These are phyloP conservation scores for Taeniopygia guttata DNA, from an alignment of 2,797 vertebrate genomes.

Conservation along the genomic window DNA sequence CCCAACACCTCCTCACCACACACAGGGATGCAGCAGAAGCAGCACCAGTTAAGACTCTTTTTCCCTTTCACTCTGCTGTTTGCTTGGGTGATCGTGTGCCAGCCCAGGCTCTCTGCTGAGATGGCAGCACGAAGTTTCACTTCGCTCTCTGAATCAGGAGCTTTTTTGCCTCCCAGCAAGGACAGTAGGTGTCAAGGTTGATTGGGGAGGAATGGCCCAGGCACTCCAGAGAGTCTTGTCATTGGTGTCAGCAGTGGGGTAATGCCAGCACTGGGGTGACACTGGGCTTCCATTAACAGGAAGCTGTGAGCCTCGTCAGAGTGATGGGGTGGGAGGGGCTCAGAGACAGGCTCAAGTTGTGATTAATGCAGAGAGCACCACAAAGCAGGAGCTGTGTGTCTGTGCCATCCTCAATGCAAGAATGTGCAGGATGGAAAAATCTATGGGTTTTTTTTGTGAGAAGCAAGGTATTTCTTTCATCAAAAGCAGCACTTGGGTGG, in stretches of 20 bases:
- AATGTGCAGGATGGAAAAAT: not conserved
- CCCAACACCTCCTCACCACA: not conserved
- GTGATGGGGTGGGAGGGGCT: not conserved
- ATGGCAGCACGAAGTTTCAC: not conserved
- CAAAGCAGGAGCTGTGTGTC: not conserved
- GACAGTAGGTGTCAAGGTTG: not conserved
- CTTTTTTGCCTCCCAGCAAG: not conserved
- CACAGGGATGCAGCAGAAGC: not conserved
- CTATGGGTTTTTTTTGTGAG: not conserved
- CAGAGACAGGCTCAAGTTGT: not conserved
- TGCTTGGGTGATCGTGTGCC: fast-evolving
- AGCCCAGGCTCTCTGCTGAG: not conserved
- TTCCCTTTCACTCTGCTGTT: not conserved
- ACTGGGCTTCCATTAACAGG: not conserved
- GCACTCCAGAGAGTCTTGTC: not conserved
- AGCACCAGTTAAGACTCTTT: not conserved
- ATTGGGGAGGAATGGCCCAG: not conserved
- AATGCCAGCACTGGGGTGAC: not conserved
- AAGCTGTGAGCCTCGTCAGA: fast-evolving
- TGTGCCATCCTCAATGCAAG: not conserved
- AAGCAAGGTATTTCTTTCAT: not conserved
- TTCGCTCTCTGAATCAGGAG: not conserved
- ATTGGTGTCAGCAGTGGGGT: fast-evolving
- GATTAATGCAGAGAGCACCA: not conserved
- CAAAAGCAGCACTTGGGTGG: not conserved